Percentiles rank a stretch among this genome's conserved stretches.
phyloP scores from a whole-genome alignment of 1,140 invertebrate genomes.

The Muscidifurax raptorellus region DNA sequence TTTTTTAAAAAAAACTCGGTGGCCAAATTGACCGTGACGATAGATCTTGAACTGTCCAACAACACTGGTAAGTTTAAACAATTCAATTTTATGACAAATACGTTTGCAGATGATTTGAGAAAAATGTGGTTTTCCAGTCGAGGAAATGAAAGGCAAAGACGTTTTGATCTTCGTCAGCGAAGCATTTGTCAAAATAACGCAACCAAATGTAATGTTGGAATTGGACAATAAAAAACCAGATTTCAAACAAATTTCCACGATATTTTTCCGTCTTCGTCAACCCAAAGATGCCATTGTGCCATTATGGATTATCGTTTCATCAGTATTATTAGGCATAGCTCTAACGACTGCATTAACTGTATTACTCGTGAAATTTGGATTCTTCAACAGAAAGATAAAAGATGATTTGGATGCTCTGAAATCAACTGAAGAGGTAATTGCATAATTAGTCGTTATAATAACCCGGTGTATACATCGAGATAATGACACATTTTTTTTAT shows the following conservation, averaged over 20 bases:
- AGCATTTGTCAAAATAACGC: slow-evolving; percentile 58
- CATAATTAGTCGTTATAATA: background rate
- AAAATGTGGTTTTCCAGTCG: slow-evolving; percentile 53
- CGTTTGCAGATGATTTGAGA: too few relatives aligned
- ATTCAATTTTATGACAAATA: background rate
- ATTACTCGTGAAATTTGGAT: slow-evolving; percentile 69
- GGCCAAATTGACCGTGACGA: slow-evolving; percentile 58
- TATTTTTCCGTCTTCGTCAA: slow-evolving; percentile 63
- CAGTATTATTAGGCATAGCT: slow-evolving; percentile 67
- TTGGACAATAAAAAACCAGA: slow-evolving; percentile 54
- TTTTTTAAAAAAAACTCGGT: slow-evolving; percentile 57
- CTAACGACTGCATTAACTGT: slow-evolving; percentile 64
- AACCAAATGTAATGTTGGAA: slow-evolving; percentile 54
- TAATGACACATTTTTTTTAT: too few relatives aligned
- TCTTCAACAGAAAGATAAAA: slow-evolving; percentile 68
- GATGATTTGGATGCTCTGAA: slow-evolving; percentile 65
- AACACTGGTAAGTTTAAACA: background rate
- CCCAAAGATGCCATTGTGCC: slow-evolving; percentile 55
- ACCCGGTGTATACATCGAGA: too few relatives aligned
- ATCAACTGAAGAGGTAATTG: slow-evolving; percentile 55
- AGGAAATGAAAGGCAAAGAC: slow-evolving; percentile 61
- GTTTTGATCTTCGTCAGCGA: slow-evolving; percentile 65
- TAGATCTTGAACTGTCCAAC: slow-evolving; percentile 59
- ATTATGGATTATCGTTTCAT: slow-evolving; percentile 68
- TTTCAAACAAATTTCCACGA: slow-evolving; percentile 60